Evolutionary conservation across 2,797 vertebrate genomes (phyloP), one percentile per base, ranked within the genome.

Genomic region (Harpagifer antarcticus): DNA sequence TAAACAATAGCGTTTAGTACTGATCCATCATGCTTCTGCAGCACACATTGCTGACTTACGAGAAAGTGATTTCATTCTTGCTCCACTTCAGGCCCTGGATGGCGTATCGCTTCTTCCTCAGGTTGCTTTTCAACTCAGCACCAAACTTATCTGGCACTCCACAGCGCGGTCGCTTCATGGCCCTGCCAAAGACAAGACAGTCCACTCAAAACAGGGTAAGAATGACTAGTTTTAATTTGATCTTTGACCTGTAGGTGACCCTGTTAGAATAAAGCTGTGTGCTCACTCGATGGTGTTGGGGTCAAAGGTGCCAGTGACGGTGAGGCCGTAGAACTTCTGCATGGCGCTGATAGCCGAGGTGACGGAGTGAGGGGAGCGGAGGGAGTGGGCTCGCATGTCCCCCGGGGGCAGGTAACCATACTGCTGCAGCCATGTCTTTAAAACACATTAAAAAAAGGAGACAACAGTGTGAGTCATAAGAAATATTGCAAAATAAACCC

Each of bases 71-170:
- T 1, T 97, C 96, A 0, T 83, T 95, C 65, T 96, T 96, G 1
- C 94, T 83, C 97, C 97, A 99, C 83, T 97, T 98, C 80, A 98
- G 92, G 67, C 96, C 95, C 85, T 99, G 97, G 87, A 96, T 95
- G 68, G 97, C 97, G 0, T 95, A 99, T 33, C 97, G 95, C 81
- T 97, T 97, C 86, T 93, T 96, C 82, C 97, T 94, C 71, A 98
- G 94, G 78, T 97, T 98, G 89, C 94, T 97, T 88, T 98, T 98
- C 76, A 99, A 93, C 89, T 97, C 96, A 0, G 96, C 90, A 43
- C 97, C 97, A 75, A 98, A 98, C 85, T 97, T 97, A 86, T 99
- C 97, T 0, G 97, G 97, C 58, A 98, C 97, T 0, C 97, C 97
- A 56, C 97, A 99, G 62, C 97, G 96, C 2, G 97, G 95, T 1